A percentile compares a stretch with the other conserved stretches of the same genome.
Conservation (phyloP, 2,888 invertebrate genomes). For the Argyra leucocephala region DNA sequence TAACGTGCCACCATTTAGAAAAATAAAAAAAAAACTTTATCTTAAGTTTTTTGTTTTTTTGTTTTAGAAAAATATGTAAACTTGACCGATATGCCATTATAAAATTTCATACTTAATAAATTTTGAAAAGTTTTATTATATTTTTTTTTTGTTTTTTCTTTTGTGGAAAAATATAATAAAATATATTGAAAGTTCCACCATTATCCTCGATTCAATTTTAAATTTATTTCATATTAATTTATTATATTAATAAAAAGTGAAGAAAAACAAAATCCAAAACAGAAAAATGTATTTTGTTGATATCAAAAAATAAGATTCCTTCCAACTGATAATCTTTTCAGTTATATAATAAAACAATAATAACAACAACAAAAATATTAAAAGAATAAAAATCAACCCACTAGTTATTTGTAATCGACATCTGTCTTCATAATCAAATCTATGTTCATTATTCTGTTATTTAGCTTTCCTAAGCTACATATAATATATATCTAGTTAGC, state of each 20-base stretch:
- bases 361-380: not conserved
- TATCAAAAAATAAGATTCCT: no score
- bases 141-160: no score
- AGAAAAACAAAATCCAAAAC: not conserved
- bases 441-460: not conserved
- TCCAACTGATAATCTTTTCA: not conserved
- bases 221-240: not conserved
- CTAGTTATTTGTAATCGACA: constrained; percentile 4
- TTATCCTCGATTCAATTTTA: not conserved
- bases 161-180: no score
- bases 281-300: no score
- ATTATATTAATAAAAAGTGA: not conserved
- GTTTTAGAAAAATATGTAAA: no score
- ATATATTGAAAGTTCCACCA: not conserved
- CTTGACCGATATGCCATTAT: not conserved
- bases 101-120: not conserved
- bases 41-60: no score
- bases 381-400: not conserved
- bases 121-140: no score
- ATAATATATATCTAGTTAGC: no score
- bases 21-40: no score
- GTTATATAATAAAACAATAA: not conserved
- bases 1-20: no score
- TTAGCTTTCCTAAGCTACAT: no score
- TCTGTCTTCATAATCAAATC: constrained; percentile 4